Evolutionary conservation across 2,888 invertebrate species (phyloP), one percentile per base, ranked within the genome.

Genomic region (Prosapia bicincta): DNA sequence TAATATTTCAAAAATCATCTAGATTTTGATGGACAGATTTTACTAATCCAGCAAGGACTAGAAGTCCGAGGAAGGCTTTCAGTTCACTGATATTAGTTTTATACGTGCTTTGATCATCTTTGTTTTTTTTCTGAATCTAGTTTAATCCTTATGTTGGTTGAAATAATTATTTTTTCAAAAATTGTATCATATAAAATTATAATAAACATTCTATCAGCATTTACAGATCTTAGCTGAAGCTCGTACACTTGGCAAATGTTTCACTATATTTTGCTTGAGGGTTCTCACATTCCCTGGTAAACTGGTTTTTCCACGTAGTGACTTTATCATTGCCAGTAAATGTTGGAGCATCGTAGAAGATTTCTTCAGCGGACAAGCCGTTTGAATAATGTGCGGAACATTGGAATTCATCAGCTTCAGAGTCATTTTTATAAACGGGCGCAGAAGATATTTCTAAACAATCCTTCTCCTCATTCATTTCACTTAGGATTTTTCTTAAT

Each of bases 141-240:
- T 65, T 72, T 66, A 72, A 72, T 72, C 54, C 66, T 72, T 54
- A 72, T 7, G 66, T 72, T 72, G 23, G 72, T 72, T 26, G 23
- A 72, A 15, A 23, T 28, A 28, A 72, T 20, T 72, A 72, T 72
- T 72, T 65, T 66, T 65, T 72, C 24, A 38, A 72, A 66, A 20
- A 72, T 66, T 23, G 72, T 15, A 66, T 72, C 66, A 66, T 72
- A 26, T 15, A 72, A 54, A 72, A 66, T 26, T 26, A 72, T 25
- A 66, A 72, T 26, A 72, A 72, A 72, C 66, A 72, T 54, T 72
- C 72, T 72, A 20, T 26, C 3, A 26, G 72, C 9, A 66, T 72
- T 72, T 72, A 66, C 66, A 72, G 26, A 13, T 72, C 72, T 28
- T 66, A 72, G 66, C 66, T 54, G n/a, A 26, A 26, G 72, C 66